Evolutionary conservation across 1,140 invertebrate species (phyloP).

Genomic region (Chionoecetes opilio): DNA sequence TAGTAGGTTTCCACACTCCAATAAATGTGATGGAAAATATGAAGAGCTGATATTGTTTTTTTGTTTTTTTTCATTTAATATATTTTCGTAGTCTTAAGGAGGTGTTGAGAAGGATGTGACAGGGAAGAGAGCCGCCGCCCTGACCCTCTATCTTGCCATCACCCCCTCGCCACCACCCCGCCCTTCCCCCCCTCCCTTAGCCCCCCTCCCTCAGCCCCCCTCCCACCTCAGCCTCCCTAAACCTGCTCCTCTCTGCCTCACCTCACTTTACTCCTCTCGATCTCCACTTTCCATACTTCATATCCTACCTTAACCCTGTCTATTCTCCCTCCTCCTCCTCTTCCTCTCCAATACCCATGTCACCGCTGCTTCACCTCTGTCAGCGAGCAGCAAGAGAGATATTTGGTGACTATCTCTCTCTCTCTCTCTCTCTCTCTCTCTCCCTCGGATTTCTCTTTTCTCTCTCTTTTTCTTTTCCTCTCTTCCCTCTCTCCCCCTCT

Average conservation of each 20-base stretch:
- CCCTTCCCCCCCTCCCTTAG: not conserved
- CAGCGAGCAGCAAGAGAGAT: too few species aligned
- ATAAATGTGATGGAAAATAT: too few species aligned
- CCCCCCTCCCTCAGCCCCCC: conserved; percentile 6
- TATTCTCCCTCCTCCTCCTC: not conserved
- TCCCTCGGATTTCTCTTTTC: too few species aligned
- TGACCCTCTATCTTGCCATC: not conserved
- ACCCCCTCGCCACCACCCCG: not conserved
- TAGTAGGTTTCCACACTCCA: too few species aligned
- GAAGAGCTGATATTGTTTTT: not conserved
- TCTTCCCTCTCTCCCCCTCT: too few species aligned
- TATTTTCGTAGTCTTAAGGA: not conserved
- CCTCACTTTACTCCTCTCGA: not conserved
- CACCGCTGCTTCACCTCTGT: not conserved
- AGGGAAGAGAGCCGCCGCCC: conserved; percentile 11
- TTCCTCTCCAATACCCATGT: not conserved
- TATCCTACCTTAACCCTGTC: not conserved
- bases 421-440: too few species aligned
- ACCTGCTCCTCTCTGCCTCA: not conserved
- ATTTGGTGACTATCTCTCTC: too few species aligned
- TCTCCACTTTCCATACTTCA: not conserved
- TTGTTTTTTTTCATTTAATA: conserved; percentile 4
- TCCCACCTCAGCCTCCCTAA: conserved; percentile 43
- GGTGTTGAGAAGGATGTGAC: not conserved
- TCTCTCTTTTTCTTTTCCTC: too few species aligned